Percentiles rank a stretch among this genome's conserved stretches.
phyloP scores from a whole-genome alignment of 2,888 invertebrate species.

The Dorcus hopei region DNA sequence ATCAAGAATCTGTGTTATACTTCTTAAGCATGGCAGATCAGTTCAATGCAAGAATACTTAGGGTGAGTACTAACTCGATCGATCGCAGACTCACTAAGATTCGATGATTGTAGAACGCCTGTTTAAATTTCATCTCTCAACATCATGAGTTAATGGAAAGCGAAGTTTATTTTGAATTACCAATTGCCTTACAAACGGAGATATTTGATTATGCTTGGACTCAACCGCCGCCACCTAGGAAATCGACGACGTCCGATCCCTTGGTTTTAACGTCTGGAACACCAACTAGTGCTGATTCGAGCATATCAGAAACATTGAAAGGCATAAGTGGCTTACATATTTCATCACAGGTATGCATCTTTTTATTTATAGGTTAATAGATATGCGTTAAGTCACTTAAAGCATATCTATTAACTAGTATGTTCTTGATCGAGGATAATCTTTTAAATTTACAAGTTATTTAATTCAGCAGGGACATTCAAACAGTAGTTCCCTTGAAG shows the following conservation, averaged over 20 bases:
- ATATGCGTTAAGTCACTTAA: no score
- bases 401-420: no score
- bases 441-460: no score
- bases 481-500: slow-evolving; percentile 39
- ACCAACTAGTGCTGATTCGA: slow-evolving; percentile 26
- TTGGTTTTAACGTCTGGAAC: slow-evolving; percentile 25
- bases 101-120: slow-evolving; percentile 48
- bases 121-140: slow-evolving; percentile 54
- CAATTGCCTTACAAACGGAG: slow-evolving; percentile 57
- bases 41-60: slow-evolving; percentile 57
- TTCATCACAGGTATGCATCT: slow-evolving; percentile 11
- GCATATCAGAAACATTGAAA: slow-evolving; percentile 28
- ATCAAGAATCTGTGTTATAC: slow-evolving; percentile 62
- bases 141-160: slow-evolving; percentile 54
- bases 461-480: slow-evolving; percentile 32
- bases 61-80: slow-evolving; percentile 44
- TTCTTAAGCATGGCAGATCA: slow-evolving; percentile 66
- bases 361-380: no score
- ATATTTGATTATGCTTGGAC: slow-evolving; percentile 52
- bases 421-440: no score
- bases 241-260: slow-evolving; percentile 21
- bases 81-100: background rate
- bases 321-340: slow-evolving; percentile 13
- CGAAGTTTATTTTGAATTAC: slow-evolving; percentile 57
- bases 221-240: slow-evolving; percentile 27